Conservation (phyloP, 2,113 vertebrate genomes). For the Callipepla squamata region DNA sequence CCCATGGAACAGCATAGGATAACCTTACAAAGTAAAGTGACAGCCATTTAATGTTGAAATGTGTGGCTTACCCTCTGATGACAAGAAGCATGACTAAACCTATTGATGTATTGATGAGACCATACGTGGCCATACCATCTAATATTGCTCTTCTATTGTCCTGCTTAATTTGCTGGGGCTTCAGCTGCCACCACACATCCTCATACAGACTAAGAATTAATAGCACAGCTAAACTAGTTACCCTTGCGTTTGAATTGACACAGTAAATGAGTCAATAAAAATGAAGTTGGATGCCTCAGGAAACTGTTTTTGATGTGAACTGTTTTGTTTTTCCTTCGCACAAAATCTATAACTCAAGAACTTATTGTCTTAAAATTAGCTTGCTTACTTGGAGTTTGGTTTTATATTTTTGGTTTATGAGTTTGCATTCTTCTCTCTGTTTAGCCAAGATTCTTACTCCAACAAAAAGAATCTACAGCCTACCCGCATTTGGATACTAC, state of each 20-base stretch:
- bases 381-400: not conserved
- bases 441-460: not conserved
- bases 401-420: not conserved
- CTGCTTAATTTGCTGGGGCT: slow-evolving; percentile 14
- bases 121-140: not conserved
- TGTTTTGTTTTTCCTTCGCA: not conserved
- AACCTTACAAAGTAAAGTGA: slow-evolving; percentile 10
- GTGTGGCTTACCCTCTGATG: not conserved
- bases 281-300: not conserved
- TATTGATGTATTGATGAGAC: slow-evolving; percentile 17
- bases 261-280: slow-evolving; percentile 20
- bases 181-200: not conserved
- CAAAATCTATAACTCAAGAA: not conserved
- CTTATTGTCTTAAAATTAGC: not conserved
- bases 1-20: not conserved
- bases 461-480: not conserved
- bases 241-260: not conserved
- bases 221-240: not conserved
- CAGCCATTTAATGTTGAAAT: slow-evolving; percentile 42
- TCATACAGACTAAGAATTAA: not conserved
- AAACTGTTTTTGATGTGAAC: not conserved
- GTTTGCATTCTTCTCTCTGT: not conserved
- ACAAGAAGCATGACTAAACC: slow-evolving; percentile 52
- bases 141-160: slow-evolving; percentile 22
- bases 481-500: not conserved